Percentiles rank a stretch among this genome's conserved stretches.
Conservation (phyloP, 2,888 invertebrate species). For the Auanema sp. region DNA sequence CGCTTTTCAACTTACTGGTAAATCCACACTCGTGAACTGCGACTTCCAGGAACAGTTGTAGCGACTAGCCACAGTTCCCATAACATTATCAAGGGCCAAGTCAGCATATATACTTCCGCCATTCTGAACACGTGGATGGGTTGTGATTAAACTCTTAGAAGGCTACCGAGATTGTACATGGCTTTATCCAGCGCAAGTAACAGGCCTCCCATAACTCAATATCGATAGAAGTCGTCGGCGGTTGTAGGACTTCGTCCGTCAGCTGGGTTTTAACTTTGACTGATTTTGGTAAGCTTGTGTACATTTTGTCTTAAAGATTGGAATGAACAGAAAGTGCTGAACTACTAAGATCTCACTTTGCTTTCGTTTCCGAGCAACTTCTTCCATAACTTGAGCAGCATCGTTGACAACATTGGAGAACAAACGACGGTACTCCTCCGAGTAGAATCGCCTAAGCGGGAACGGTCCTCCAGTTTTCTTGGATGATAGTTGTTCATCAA, state of each 20-base stretch:
- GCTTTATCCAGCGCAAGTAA: constrained; percentile 42
- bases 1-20: not conserved
- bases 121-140: not conserved
- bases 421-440: constrained; percentile 25
- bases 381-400: constrained; percentile 16
- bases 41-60: not conserved
- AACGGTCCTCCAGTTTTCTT: constrained; percentile 30
- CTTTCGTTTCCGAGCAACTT: too few relatives aligned
- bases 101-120: not conserved
- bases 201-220: constrained; percentile 41
- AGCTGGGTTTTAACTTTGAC: not conserved
- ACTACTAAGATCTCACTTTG: not conserved
- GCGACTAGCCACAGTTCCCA: not conserved
- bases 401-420: constrained; percentile 37
- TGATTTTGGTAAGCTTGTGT: not conserved
- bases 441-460: constrained; percentile 32
- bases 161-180: constrained; percentile 25
- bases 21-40: not conserved
- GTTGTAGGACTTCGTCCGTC: constrained; percentile 30
- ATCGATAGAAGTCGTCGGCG: constrained; percentile 31
- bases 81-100: not conserved
- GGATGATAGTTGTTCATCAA: constrained; percentile 28
- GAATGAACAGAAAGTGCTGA: too few relatives aligned
- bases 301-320: not conserved
- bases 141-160: too few relatives aligned